These are phyloP conservation scores for Gasterosteus nipponicus DNA, from an alignment of 2,113 vertebrate species.

Conservation along the genomic window DNA sequence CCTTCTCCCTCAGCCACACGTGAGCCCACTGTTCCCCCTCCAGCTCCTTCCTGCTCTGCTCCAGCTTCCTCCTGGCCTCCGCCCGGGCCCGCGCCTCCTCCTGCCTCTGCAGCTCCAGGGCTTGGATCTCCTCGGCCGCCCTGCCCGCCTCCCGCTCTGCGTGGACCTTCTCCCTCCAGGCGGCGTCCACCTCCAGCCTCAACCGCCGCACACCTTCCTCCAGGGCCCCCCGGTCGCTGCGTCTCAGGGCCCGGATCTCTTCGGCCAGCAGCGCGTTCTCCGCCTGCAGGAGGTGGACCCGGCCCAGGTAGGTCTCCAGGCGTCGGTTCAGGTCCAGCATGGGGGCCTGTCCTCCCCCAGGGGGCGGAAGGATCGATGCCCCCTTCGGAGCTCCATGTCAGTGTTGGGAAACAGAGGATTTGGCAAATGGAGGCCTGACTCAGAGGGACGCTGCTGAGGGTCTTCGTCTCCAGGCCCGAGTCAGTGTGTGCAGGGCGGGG, in stretches of 20 bases:
- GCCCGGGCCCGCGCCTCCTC: conserved; percentile 80
- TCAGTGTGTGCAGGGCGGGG: not conserved
- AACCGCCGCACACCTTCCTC: conserved; percentile 83
- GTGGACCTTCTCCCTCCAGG: conserved; percentile 83
- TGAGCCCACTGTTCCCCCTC: conserved; percentile 87
- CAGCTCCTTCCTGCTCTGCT: conserved; percentile 80
- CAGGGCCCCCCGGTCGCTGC: conserved; percentile 66
- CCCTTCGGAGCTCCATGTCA: conserved; percentile 73
- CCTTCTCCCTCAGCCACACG: conserved; percentile 85
- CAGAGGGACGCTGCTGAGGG: conserved; percentile 19
- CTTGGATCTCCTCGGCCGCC: conserved; percentile 82
- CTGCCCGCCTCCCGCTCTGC: conserved; percentile 84
- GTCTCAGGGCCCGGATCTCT: conserved; percentile 82
- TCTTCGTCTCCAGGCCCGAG: conserved; percentile 38
- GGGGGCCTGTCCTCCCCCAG: conserved; percentile 86
- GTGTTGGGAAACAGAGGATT: not conserved
- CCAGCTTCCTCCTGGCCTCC: conserved; percentile 75
- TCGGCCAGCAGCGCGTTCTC: conserved; percentile 85
- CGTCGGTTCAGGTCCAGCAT: conserved; percentile 94
- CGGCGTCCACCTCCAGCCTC: conserved; percentile 79
- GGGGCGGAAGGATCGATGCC: conserved; percentile 32
- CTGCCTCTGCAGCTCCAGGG: conserved; percentile 79
- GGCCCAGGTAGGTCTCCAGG: conserved; percentile 88
- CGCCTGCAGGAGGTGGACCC: conserved; percentile 90
- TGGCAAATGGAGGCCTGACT: conserved; percentile 13